A percentile compares a stretch with the other conserved stretches of the same genome.
Evolutionary conservation across 2,797 vertebrate species (phyloP).

Genomic region (Sparus aurata): DNA sequence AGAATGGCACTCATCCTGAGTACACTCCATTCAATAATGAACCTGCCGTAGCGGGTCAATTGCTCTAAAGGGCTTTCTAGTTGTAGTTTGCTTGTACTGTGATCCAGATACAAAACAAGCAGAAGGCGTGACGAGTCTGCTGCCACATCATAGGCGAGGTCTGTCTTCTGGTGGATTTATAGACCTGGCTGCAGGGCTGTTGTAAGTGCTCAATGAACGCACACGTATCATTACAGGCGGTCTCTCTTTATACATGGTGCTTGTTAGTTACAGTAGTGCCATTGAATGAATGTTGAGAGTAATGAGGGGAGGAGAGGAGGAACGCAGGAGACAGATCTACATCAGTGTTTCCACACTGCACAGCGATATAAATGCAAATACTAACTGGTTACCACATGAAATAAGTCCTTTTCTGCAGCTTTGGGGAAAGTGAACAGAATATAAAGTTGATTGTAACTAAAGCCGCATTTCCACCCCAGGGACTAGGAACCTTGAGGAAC

Average conservation of each 20-base stretch:
- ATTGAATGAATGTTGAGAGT: slow-evolving; percentile 50
- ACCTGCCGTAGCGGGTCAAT: slow-evolving; percentile 51
- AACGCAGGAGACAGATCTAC: slow-evolving; percentile 17
- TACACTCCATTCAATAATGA: slow-evolving; percentile 61
- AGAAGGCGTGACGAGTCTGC: slow-evolving; percentile 13
- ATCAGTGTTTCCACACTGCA: slow-evolving; percentile 43
- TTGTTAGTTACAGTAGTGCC: slow-evolving; percentile 72
- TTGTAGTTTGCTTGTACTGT: slow-evolving; percentile 33
- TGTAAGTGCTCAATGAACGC: slow-evolving; percentile 19
- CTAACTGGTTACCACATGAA: slow-evolving; percentile 50
- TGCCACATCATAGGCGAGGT: background rate
- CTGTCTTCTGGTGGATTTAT: slow-evolving; percentile 19
- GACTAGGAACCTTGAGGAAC: too few species aligned
- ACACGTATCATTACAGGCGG: background rate
- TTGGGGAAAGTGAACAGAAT: slow-evolving; percentile 31
- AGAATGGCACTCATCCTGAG: slow-evolving; percentile 50
- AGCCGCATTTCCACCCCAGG: too few species aligned
- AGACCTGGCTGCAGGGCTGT: slow-evolving; percentile 14
- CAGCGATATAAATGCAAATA: slow-evolving; percentile 45
- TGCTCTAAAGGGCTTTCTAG: slow-evolving; percentile 61
- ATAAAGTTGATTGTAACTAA: slow-evolving; percentile 18
- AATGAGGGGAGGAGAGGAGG: slow-evolving; percentile 15
- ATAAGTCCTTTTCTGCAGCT: slow-evolving; percentile 42
- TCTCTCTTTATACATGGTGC: slow-evolving; percentile 50
- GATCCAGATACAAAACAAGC: slow-evolving; percentile 31